A percentile compares a stretch with the other conserved stretches of the same genome.
phyloP scores from a whole-genome alignment of 2,888 invertebrate genomes.

The Nineta flava region DNA sequence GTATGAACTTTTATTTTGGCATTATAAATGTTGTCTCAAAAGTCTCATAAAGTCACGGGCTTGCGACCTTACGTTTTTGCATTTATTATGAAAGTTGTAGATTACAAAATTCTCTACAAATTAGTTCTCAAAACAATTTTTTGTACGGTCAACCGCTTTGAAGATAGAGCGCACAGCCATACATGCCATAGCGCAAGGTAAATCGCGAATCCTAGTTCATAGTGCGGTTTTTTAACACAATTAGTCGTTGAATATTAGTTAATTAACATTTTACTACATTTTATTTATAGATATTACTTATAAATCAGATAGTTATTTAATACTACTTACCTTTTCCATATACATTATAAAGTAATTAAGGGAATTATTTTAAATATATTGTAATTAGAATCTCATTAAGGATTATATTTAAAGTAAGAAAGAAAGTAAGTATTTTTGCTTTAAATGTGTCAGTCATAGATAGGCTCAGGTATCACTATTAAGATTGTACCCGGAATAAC shows the following conservation, averaged over 20 bases:
- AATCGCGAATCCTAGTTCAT: neutral
- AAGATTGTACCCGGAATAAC: neutral
- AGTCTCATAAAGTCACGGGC: neutral
- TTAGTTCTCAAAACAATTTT: neutral
- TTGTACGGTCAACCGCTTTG: neutral
- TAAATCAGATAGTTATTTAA: too few relatives aligned
- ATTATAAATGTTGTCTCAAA: neutral
- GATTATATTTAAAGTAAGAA: too few relatives aligned
- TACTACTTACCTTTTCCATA: too few relatives aligned
- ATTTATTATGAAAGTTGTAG: slow-evolving; percentile 1
- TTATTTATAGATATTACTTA: too few relatives aligned
- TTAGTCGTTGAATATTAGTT: neutral
- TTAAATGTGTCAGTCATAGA: too few relatives aligned
- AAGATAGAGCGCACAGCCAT: slow-evolving; percentile 1
- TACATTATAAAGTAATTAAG: neutral
- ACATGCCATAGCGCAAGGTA: neutral
- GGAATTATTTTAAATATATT: neutral
- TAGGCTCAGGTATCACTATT: neutral
- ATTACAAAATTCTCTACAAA: neutral
- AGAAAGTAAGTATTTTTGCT: too few relatives aligned
- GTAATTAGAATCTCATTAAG: too few relatives aligned
- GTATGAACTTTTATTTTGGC: neutral
- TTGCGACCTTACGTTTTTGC: neutral
- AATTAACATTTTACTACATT: too few relatives aligned
- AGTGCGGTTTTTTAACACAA: neutral